Evolutionary conservation across 2,797 vertebrate genomes (phyloP).

Genomic region (Champsocephalus gunnari): DNA sequence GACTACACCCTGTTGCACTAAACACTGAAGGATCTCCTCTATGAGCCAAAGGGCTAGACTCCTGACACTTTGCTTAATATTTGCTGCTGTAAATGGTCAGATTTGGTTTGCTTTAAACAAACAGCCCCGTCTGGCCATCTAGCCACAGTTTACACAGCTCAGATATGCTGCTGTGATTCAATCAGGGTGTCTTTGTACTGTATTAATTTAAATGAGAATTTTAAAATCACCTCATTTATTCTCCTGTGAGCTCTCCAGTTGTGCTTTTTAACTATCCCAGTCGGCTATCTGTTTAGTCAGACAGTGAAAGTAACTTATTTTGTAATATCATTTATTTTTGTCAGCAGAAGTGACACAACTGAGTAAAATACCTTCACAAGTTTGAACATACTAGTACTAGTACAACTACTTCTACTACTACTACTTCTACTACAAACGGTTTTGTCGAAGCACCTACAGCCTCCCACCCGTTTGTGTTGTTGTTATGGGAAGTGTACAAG

Average conservation of each 20-base stretch:
- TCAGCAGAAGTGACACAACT: not conserved
- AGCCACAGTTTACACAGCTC: conserved; percentile 35
- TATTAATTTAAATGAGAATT: conserved; percentile 8
- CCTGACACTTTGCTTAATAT: conserved; percentile 14
- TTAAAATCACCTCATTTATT: conserved; percentile 8
- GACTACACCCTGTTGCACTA: conserved; percentile 12
- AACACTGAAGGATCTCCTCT: conserved; percentile 25
- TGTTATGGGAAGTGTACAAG: conserved; percentile 6
- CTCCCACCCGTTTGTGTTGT: conserved; percentile 19
- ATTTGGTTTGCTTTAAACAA: conserved; percentile 44
- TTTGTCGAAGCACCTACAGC: conserved; percentile 29
- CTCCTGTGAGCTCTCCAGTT: conserved; percentile 3
- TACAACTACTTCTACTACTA: not conserved
- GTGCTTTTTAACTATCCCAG: conserved; percentile 3
- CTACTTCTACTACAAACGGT: conserved; percentile 7
- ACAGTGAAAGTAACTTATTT: conserved; percentile 14
- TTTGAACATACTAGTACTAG: conserved; percentile 6
- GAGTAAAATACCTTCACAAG: conserved; percentile 1
- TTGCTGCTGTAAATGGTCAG: conserved; percentile 26
- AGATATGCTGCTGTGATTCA: conserved; percentile 50
- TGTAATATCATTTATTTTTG: not conserved
- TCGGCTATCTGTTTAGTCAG: not conserved
- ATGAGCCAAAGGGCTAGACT: conserved; percentile 19
- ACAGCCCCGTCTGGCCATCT: conserved; percentile 24
- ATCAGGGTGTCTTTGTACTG: conserved; percentile 26